Base-by-base conservation (phyloP, 1,140 invertebrate genomes). In the Drosophila pseudoananassae region DNA sequence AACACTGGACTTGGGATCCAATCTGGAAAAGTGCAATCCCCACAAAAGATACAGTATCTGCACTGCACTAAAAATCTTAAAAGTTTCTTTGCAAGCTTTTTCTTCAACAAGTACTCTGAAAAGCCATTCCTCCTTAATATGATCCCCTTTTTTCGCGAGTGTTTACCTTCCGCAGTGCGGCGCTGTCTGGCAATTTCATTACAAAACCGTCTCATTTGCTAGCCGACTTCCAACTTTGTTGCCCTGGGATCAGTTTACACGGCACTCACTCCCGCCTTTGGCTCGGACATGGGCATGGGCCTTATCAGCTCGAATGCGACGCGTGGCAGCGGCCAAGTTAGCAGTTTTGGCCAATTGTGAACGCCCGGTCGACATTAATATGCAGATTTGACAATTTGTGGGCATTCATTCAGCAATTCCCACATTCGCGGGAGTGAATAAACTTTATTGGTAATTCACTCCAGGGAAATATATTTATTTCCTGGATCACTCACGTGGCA, bases 301-400 rank as follows among this genome's bases (percentile, higher is more conserved):
- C 51, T 80, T 76, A 65, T 79, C 65, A 69, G 45, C 52, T 52
- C 33, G 12, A 45, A 15, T 29, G 33, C 57, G 79, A 38, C 79
- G 79, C 79, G 79, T 83, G 79, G 79, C 79, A 69, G 12, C 47
- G 36, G 74, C 68, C 59, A 56, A 78, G 56, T 76, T 76, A 50
- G 65, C 56, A 61, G 20, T 74, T 64, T 80, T 55, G 17, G 20
- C 4, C 38, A n/a, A 36, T 36, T 36, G 40, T 43, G n/a, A 43
- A 50, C 57, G 36, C 15, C 23, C 12, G 57, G 1, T 27, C 17
- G 6, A 20, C 51, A 36, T 53, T 46, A 45, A 47, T 47, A 68
- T 69, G 65, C 65, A 56, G 5, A 17, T 40, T 69, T n/a, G 15
- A 12, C 61, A 9, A 8, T 55, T 55, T 8, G 29, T 36, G 17